Evolutionary conservation across 1,140 invertebrate species (phyloP).

Genomic region (Drosophila bipectinata): DNA sequence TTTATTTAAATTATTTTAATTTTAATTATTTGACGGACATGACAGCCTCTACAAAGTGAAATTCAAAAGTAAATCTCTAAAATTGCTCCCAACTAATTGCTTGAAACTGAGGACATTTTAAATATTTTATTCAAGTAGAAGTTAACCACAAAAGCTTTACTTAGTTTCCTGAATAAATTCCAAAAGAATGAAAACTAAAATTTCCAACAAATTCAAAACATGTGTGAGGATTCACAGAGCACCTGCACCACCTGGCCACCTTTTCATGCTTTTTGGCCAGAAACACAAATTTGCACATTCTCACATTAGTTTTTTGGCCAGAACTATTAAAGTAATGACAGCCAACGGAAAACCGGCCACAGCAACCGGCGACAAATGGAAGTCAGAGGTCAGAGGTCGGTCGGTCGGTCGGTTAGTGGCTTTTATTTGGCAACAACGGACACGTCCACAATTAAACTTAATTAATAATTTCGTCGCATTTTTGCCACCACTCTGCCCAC

Average conservation of each 20-base stretch:
- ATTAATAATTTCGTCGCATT: constrained; percentile 24
- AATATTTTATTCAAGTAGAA: neutral
- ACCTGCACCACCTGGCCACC: constrained; percentile 23
- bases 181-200: neutral
- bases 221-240: constrained; percentile 47
- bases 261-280: neutral
- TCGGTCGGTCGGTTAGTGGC: neutral
- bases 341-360: constrained; percentile 23
- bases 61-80: neutral
- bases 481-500: constrained; percentile 15
- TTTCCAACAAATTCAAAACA: constrained; percentile 8
- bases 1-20: constrained; percentile 16
- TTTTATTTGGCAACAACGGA: constrained; percentile 7
- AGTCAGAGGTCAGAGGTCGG: neutral
- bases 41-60: neutral
- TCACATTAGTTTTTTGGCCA: constrained; percentile 49
- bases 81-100: neutral
- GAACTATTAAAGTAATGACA: constrained; percentile 73
- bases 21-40: constrained; percentile 1
- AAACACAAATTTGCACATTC: constrained; percentile 48
- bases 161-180: constrained; percentile 7
- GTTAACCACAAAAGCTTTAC: constrained; percentile 4
- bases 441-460: constrained; percentile 43
- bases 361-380: constrained; percentile 24
- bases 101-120: neutral